Percentiles rank a stretch among this genome's conserved stretches.
Conservation (phyloP, 2,113 vertebrate species). For the Strix aluco region DNA sequence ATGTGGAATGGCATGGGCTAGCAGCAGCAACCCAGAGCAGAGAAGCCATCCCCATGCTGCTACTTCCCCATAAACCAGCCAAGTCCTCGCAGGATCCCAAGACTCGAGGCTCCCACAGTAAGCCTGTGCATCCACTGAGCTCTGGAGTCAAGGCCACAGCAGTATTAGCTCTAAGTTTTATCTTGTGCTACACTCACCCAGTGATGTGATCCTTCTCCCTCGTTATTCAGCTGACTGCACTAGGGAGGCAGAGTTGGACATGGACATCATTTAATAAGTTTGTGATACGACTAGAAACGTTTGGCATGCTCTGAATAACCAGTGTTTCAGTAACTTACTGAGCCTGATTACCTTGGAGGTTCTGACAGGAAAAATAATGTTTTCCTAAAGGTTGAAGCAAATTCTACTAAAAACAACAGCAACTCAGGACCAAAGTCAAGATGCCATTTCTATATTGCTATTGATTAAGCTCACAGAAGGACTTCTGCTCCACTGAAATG, state of each 20-base stretch:
- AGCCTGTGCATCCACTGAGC: background rate
- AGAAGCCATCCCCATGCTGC: background rate
- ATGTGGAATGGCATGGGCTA: background rate
- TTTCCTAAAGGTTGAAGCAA: conserved; percentile 16
- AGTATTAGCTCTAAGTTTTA: background rate
- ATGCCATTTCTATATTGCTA: background rate
- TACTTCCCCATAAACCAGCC: background rate
- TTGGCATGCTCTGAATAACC: background rate
- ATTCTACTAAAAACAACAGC: background rate
- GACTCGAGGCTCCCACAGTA: background rate
- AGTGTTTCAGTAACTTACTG: background rate
- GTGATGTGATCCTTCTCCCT: background rate
- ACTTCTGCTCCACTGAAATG: background rate
- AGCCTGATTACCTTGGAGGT: background rate
- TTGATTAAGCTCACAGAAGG: background rate
- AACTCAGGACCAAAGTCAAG: background rate
- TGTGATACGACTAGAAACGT: background rate
- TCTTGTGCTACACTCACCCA: background rate
- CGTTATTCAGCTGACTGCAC: background rate
- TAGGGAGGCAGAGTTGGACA: background rate
- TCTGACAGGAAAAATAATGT: conserved; percentile 39
- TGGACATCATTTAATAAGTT: background rate
- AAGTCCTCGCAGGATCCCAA: background rate
- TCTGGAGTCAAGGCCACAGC: background rate
- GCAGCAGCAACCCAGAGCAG: background rate